These are phyloP conservation scores for Bursaphelenchus mucronatus DNA, from an alignment of 1,140 invertebrate species.

Conservation along the genomic window DNA sequence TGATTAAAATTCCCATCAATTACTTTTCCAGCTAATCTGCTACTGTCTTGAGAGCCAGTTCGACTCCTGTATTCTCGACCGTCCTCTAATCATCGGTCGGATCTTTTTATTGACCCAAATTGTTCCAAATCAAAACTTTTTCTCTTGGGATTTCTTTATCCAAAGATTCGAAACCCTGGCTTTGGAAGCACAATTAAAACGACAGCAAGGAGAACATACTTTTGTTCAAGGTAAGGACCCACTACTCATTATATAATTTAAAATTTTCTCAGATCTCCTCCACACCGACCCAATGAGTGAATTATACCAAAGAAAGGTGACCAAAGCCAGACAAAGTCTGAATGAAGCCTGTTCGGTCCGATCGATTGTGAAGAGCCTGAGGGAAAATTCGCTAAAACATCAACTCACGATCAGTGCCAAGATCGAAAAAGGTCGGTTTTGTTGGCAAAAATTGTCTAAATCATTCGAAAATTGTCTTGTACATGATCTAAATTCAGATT, in stretches of 20 bases:
- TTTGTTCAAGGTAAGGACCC: slow-evolving; percentile 72
- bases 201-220: slow-evolving; percentile 73
- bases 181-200: slow-evolving; percentile 84
- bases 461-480: too few relatives aligned
- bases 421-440: slow-evolving; percentile 68
- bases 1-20: background rate
- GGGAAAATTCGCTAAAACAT: slow-evolving; percentile 89
- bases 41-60: slow-evolving; percentile 66
- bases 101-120: slow-evolving; percentile 89
- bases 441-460: background rate
- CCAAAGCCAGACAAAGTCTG: slow-evolving; percentile 81
- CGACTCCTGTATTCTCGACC: slow-evolving; percentile 81
- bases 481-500: too few relatives aligned
- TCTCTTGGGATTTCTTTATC: slow-evolving; percentile 96
- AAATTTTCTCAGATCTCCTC: slow-evolving; percentile 70
- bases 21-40: slow-evolving; percentile 62
- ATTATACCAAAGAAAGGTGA: slow-evolving; percentile 78
- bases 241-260: slow-evolving; percentile 15
- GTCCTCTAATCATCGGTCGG: slow-evolving; percentile 92
- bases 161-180: slow-evolving; percentile 92
- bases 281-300: slow-evolving; percentile 84
- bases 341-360: slow-evolving; percentile 69
- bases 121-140: slow-evolving; percentile 79
- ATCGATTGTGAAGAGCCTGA: slow-evolving; percentile 82
- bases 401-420: slow-evolving; percentile 71